Percentiles rank a stretch among this genome's conserved stretches.
Evolutionary conservation across 92 coral and sea anemone species (phyloP).

Genomic region (Umimayanthus chanpuru): DNA sequence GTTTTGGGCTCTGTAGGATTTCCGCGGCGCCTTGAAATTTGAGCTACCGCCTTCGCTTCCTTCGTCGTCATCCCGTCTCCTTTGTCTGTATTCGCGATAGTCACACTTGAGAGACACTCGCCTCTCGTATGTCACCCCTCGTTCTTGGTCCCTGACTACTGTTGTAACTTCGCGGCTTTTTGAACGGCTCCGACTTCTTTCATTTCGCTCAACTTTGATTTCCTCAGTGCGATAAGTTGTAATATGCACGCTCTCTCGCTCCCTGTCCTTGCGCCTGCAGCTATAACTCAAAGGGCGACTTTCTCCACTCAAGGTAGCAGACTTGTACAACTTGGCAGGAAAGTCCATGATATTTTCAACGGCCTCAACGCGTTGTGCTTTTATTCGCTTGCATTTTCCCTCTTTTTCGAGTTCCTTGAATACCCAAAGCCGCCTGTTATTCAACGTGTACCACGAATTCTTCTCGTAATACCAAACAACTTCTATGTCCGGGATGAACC

Average conservation of each 20-base stretch:
- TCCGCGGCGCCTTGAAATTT: slow-evolving; percentile 48
- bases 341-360: slow-evolving; percentile 74
- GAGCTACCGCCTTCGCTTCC: slow-evolving; percentile 5
- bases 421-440: slow-evolving; percentile 95
- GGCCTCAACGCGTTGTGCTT: slow-evolving; percentile 80
- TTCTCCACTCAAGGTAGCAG: slow-evolving; percentile 70
- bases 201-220: slow-evolving; percentile 12
- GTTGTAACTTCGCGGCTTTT: slow-evolving; percentile 18
- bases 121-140: slow-evolving; percentile 33
- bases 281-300: slow-evolving; percentile 36
- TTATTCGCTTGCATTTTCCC: slow-evolving; percentile 70
- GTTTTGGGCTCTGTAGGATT: slow-evolving; percentile 17
- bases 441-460: slow-evolving; percentile 93
- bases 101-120: slow-evolving; percentile 37
- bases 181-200: slow-evolving; percentile 18
- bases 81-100: slow-evolving; percentile 28
- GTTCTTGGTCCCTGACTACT: neutral
- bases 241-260: slow-evolving; percentile 51
- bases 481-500: slow-evolving; percentile 83
- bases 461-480: slow-evolving; percentile 88
- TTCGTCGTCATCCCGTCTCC: neutral
- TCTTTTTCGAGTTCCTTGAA: slow-evolving; percentile 86
- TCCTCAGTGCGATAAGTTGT: slow-evolving; percentile 50
- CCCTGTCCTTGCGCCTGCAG: slow-evolving; percentile 4
- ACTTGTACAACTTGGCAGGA: slow-evolving; percentile 79